These are phyloP conservation scores for Leucopsar rothschildi DNA, from an alignment of 2,113 vertebrate species.

Conservation along the genomic window DNA sequence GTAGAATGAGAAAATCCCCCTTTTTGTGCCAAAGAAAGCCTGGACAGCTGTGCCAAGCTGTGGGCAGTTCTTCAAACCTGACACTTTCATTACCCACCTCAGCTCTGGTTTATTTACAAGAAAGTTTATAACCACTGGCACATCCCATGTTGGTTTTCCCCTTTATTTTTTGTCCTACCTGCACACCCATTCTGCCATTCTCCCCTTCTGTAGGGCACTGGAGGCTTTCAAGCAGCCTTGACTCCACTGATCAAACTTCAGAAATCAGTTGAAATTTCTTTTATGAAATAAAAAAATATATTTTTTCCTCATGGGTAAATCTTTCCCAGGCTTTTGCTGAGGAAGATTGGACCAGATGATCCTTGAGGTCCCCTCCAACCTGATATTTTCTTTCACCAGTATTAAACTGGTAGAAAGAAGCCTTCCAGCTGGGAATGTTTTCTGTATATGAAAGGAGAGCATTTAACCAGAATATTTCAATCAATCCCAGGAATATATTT, in stretches of 20 bases:
- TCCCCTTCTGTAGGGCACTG: not conserved
- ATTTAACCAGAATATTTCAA: not conserved
- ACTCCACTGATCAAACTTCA: not conserved
- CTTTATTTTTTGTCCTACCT: not conserved
- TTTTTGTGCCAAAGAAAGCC: accelerated
- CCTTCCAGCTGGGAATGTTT: not conserved
- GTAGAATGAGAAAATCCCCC: not conserved
- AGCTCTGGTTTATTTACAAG: not conserved
- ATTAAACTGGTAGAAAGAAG: not conserved
- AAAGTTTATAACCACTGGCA: not conserved
- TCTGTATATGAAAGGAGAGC: not conserved
- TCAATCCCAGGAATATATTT: not conserved
- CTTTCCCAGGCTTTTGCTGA: not conserved
- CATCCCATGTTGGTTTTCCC: accelerated
- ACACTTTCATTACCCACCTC: not conserved
- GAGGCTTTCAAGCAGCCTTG: not conserved
- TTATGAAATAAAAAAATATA: accelerated
- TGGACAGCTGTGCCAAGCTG: not conserved
- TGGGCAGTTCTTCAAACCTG: accelerated
- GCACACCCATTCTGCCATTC: not conserved
- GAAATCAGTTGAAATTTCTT: not conserved
- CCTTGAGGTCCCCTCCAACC: not conserved
- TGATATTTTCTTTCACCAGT: not conserved
- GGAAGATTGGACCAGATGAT: not conserved
- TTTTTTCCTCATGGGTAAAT: not conserved